Percentiles rank a stretch among this genome's conserved stretches.
Evolutionary conservation across 2,888 invertebrate species (phyloP).

Genomic region (Archips crataeganus): DNA sequence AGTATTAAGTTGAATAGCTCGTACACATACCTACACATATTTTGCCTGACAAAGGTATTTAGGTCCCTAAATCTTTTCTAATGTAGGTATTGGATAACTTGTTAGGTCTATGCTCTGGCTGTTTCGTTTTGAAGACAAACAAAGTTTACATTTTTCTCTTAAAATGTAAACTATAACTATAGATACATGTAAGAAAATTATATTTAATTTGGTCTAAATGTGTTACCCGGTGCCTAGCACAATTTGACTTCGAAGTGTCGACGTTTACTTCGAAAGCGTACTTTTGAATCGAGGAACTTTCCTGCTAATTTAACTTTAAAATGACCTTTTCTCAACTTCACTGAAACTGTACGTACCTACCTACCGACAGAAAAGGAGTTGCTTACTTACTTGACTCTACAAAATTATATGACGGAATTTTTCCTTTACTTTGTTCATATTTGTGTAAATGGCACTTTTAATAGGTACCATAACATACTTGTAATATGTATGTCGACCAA

Average conservation of each 20-base stretch:
- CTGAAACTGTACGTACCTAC: constrained; percentile 36
- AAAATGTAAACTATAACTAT: too few species aligned
- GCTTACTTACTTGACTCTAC: constrained; percentile 15
- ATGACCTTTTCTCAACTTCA: constrained; percentile 63
- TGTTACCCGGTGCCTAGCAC: background rate
- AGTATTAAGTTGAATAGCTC: too few species aligned
- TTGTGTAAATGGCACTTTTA: too few species aligned
- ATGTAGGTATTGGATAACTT: too few species aligned
- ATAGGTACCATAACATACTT: too few species aligned
- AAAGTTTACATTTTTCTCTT: too few species aligned
- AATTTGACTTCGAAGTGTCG: constrained; percentile 13
- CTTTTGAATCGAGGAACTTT: constrained; percentile 64
- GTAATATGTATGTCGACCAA: too few species aligned
- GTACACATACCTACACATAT: too few species aligned
- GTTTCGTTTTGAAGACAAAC: too few species aligned
- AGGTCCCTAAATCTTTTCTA: too few species aligned
- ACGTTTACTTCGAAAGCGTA: constrained; percentile 42
- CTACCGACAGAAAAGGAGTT: constrained; percentile 13
- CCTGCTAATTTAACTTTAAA: constrained; percentile 76
- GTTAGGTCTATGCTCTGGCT: too few species aligned
- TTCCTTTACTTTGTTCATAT: background rate
- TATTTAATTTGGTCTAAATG: background rate
- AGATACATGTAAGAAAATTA: background rate
- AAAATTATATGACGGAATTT: background rate
- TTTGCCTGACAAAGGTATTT: too few species aligned